phyloP scores from a whole-genome alignment of 2,888 invertebrate species.

The Amblyteles armatorius region DNA sequence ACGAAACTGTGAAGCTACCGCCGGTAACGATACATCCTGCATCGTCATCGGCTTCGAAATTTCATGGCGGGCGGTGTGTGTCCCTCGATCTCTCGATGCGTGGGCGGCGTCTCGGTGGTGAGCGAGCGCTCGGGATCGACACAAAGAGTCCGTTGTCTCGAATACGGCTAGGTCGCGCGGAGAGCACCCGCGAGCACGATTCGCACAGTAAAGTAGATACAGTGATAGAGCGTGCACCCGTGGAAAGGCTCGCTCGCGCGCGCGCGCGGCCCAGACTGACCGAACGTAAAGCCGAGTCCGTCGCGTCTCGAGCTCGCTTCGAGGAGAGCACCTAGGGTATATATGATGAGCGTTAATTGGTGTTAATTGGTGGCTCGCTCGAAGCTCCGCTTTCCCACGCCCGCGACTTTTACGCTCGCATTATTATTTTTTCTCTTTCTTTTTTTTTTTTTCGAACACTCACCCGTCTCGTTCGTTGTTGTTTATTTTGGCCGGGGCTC shows the following conservation, averaged over 20 bases:
- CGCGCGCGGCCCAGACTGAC: slow-evolving; percentile 60
- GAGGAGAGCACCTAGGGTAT: slow-evolving; percentile 80
- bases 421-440: slow-evolving; percentile 69
- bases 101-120: slow-evolving; percentile 33
- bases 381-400: slow-evolving; percentile 83
- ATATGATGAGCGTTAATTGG: slow-evolving; percentile 83
- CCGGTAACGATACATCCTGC: slow-evolving; percentile 2
- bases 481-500: slow-evolving; percentile 25
- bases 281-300: slow-evolving; percentile 58
- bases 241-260: slow-evolving; percentile 45
- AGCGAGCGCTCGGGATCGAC: slow-evolving; percentile 21
- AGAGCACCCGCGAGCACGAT: slow-evolving; percentile 34
- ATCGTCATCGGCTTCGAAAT: slow-evolving; percentile 42
- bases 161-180: not conserved
- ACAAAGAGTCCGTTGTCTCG: slow-evolving; percentile 59
- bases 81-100: slow-evolving; percentile 46
- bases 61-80: slow-evolving; percentile 40
- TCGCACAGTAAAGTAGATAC: slow-evolving; percentile 29
- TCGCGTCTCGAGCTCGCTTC: slow-evolving; percentile 52
- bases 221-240: slow-evolving; percentile 14
- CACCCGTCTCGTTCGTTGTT: slow-evolving; percentile 14
- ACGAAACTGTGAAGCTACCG: not conserved
- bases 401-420: slow-evolving; percentile 82
- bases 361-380: slow-evolving; percentile 84
- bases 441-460: slow-evolving; percentile 35